A percentile compares a stretch with the other conserved stretches of the same genome.
Conservation (phyloP, 2,797 vertebrate species). For the Lophius americanus region DNA sequence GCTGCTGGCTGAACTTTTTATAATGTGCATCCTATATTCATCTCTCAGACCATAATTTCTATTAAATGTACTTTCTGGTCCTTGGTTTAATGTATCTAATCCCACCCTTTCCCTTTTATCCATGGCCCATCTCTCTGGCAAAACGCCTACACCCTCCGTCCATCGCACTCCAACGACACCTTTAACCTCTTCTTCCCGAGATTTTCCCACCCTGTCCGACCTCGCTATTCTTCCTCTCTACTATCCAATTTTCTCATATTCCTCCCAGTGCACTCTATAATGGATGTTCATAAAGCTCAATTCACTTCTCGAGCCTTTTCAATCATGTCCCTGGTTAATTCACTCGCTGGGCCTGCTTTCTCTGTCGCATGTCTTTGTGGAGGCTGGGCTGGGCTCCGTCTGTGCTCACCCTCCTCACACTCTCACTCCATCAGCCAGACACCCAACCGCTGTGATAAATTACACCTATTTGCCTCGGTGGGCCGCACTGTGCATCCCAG, state of each 20-base stretch:
- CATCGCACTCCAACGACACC: constrained; percentile 8
- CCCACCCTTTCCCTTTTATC: constrained; percentile 28
- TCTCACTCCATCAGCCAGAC: constrained; percentile 60
- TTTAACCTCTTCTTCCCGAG: constrained; percentile 6
- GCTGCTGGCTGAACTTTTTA: constrained; percentile 23
- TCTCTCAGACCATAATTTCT: constrained; percentile 9
- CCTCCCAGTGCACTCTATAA: constrained; percentile 54
- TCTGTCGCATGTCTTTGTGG: constrained; percentile 24
- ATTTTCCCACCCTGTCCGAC: constrained; percentile 17
- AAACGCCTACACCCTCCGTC: constrained; percentile 31
- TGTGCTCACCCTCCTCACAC: constrained; percentile 39
- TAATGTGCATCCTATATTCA: constrained; percentile 15
- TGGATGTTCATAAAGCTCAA: constrained; percentile 66
- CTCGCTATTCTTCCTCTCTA: constrained; percentile 29
- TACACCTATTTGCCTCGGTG: constrained; percentile 46
- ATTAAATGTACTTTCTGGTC: constrained; percentile 8
- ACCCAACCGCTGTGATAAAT: constrained; percentile 55
- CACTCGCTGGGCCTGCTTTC: constrained; percentile 18
- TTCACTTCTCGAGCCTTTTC: constrained; percentile 52
- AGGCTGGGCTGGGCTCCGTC: constrained; percentile 35
- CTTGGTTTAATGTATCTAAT: constrained; percentile 15
- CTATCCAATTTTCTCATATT: constrained; percentile 43
- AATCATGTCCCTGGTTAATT: constrained; percentile 63
- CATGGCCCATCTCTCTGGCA: constrained; percentile 28
- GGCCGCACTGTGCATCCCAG: constrained; percentile 9